Evolutionary conservation across 2,888 invertebrate genomes (phyloP), one percentile per base, ranked within the genome.

Genomic region (Drosophila stalkeri): DNA sequence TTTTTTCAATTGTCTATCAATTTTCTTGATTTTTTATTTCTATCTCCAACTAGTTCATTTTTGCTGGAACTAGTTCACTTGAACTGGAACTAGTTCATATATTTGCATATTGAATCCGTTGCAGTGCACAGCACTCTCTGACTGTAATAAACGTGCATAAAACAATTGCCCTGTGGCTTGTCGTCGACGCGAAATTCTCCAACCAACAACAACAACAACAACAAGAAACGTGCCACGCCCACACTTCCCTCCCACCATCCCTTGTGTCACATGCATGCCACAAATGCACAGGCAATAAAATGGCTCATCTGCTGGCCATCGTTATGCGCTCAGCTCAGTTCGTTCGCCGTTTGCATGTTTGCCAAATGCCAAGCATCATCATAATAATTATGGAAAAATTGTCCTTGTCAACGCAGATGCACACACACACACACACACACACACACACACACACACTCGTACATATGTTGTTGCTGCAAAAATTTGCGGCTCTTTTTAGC

Each of bases 321-420:
- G 70, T 41, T 55, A 27, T 35, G 37, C 44, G 33, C 33, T 57
- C 43, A 9, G 43, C 27, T 44, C 44, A 31, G 55, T 67, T 31
- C 23, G 27, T 23, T n/a, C 39, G 46, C 63, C 64, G 56, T 67
- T 77, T 69, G 81, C 84, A 76, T 90, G 90, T 90, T 89, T 86
- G 90, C 75, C 88, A 82, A 89, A 89, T 80, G 85, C 89, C 89
- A 73, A 90, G 90, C 86, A 86, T 90, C 86, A 90, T 86, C 90
- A 86, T 90, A 86, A 89, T 86, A 90, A 86, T 86, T 90, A 90
- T 86, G 86, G 85, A 86, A 86, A 86, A 86, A 90, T 81, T 69
- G 90, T 86, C 78, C 85, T 71, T 89, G 89, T 89, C 86, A 75
- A 77, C 78, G 63, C 55, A 51, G 65, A 43, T 59, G 62, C 64